Evolutionary conservation across 2,113 vertebrate species (phyloP).

Genomic region (Caretta caretta): DNA sequence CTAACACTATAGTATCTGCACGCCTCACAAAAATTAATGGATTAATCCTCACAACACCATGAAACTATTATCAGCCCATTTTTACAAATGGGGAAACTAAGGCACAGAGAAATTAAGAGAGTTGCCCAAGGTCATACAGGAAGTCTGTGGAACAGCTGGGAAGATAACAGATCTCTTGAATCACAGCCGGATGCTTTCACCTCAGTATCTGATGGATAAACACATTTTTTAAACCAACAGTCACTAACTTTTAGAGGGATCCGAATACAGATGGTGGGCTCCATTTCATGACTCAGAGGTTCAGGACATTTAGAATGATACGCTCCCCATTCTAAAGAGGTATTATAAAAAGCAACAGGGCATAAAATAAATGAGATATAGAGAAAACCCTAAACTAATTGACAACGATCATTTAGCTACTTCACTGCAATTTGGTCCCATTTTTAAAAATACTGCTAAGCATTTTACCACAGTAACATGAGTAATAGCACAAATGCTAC

Average conservation of each 20-base stretch:
- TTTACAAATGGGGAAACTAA: background rate
- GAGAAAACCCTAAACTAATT: background rate
- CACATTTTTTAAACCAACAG: background rate
- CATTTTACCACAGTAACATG: background rate
- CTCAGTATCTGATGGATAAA: background rate
- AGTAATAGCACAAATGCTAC: background rate
- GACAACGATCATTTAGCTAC: background rate
- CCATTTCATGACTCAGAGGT: background rate
- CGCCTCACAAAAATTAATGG: background rate
- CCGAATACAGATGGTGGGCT: background rate
- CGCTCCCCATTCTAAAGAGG: background rate
- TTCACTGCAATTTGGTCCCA: background rate
- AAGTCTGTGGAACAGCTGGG: background rate
- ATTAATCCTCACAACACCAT: background rate
- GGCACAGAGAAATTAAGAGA: background rate
- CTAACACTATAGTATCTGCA: background rate
- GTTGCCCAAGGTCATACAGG: background rate
- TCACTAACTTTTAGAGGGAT: background rate
- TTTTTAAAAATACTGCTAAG: background rate
- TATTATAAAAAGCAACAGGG: background rate
- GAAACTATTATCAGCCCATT: background rate
- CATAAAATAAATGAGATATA: background rate
- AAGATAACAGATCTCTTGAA: background rate
- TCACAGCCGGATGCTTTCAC: background rate
- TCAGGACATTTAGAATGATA: background rate